Evolutionary conservation across 2,888 invertebrate genomes (phyloP).

Genomic region (Drosophila formosana): DNA sequence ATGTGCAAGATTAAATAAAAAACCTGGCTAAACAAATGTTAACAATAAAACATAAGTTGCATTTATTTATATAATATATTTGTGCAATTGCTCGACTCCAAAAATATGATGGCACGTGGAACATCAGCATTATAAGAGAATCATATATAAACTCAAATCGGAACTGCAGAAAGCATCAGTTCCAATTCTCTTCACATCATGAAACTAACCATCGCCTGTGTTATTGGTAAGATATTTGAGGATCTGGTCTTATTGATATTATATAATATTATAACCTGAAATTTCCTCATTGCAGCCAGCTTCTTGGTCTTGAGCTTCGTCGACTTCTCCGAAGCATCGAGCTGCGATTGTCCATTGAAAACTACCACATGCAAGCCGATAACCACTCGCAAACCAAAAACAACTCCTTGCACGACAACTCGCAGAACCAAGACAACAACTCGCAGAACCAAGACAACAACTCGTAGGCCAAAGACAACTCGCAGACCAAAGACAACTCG

Average conservation of each 20-base stretch:
- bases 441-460: too few species aligned
- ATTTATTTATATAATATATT: conserved; percentile 22
- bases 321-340: not conserved
- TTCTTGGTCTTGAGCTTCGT: conserved; percentile 2
- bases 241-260: too few species aligned
- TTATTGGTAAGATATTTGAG: conserved; percentile 24
- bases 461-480: not conserved
- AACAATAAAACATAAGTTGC: not conserved
- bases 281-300: conserved; percentile 4
- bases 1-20: not conserved
- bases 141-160: conserved; percentile 30
- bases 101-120: conserved; percentile 1
- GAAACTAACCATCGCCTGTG: conserved; percentile 17
- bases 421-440: not conserved
- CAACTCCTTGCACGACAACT: not conserved
- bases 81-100: conserved; percentile 28
- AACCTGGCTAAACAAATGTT: not conserved
- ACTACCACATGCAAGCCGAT: not conserved
- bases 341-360: not conserved
- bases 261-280: not conserved
- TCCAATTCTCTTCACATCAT: conserved; percentile 12
- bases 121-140: not conserved
- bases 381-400: not conserved
- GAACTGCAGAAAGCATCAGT: conserved; percentile 8
- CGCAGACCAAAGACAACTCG: not conserved